Evolutionary conservation across 2,797 vertebrate genomes (phyloP), one percentile per base, ranked within the genome.

Genomic region (Hozukius guyotensis): DNA sequence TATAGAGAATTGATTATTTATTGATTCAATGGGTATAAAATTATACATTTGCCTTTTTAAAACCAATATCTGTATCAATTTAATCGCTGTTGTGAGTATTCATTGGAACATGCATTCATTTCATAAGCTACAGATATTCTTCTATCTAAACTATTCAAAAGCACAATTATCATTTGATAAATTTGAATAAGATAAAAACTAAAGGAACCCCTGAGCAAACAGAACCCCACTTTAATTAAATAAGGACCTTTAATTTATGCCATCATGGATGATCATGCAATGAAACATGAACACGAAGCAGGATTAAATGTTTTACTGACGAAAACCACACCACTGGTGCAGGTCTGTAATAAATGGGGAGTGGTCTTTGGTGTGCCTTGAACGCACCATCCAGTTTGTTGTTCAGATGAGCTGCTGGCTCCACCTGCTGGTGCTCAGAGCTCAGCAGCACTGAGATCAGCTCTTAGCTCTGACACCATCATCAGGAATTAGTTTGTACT

Each of bases 391-490:
- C 49, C 36, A 12, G 60, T 13, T 18, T 16, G 57, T 1, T 61
- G n/a, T 4, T 78, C 68, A 63, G 74, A 80, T 52, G 86, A 86
- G 83, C 72, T 85, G 71, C 78, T 95, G 94, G 70, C 84, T 78
- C 95, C 95, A 88, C 90, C 95, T 96, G 91, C 93, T 94, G 95
- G 93, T 42, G 12, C 34, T 5, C 12, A 18, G n/a, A 25, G 70
- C 55, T 29, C 57, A 89, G 64, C 87, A 87, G 60, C 82, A 68
- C 64, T 27, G 22, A 68, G 63, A 42, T 38, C 14, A 63, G 20
- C 42, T 13, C 70, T 18, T 18, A 60, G 60, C 73, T 53, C 20
- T 5, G n/a, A 65, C 61, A 12, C n/a, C 60, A 9, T 3, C 60
- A 25, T 1, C 34, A 31, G 24, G 20, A 16, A 25, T 38, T 38